Evolutionary conservation across 2,888 invertebrate genomes (phyloP), one percentile per base, ranked within the genome.

Genomic region (Drosophila anceps): DNA sequence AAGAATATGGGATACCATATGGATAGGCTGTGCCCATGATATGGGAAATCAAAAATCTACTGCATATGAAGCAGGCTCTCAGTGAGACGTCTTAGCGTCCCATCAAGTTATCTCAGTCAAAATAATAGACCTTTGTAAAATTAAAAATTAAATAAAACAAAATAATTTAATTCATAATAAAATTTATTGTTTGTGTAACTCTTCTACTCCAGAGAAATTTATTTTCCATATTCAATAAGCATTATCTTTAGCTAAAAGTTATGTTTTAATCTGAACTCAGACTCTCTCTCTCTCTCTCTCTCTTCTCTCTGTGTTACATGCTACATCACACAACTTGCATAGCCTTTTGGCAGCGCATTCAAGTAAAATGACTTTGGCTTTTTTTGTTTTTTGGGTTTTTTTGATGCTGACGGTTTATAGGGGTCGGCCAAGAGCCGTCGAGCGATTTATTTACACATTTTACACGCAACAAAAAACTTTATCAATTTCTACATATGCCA

Each of bases 401-500:
- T 50, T 68, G 41, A 39, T 61, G 44, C 60, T 72, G n/a, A 46
- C 44, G 29, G n/a, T 31, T 69, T 79, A 33, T 57, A 60, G 60
- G 37, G 62, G 63, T 63, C 48, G 63, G 43, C 68, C 48, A 68
- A 64, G 50, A 54, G 54, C 59, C 59, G 75, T 55, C 64, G 69
- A 65, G 75, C 77, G 67, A 81, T 78, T 81, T 78, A 81, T 69
- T 78, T 78, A 77, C 78, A 78, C 78, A 78, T 77, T 81, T 81
- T 66, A 73, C 78, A 79, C 79, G 73, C 81, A 78, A 81, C 69
- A 67, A 66, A 68, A 68, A 78, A 69, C 63, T 77, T 78, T 64
- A 81, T 69, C 81, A 77, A 81, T 81, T 81, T 77, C 29, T 68
- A 64, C 64, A 78, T 67, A 67, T 80, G 54, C 62, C 50, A 80